Evolutionary conservation across 2,113 vertebrate species (phyloP), one percentile per base, ranked within the genome.

Genomic region (Hucho hucho): DNA sequence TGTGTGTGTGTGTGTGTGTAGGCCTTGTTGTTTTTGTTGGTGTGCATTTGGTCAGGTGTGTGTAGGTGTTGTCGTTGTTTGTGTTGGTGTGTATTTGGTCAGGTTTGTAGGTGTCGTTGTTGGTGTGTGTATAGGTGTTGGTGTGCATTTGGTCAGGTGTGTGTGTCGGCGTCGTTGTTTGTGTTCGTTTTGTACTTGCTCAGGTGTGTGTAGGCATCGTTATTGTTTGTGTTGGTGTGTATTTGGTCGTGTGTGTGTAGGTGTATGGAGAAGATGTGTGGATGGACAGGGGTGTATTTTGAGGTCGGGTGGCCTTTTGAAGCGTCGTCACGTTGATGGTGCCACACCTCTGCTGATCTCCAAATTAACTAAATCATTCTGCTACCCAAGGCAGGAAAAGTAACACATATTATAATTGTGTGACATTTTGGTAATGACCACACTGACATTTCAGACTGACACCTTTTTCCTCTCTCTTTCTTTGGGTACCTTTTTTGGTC

Each of bases 341-440:
- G 12, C 75, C 78, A 80, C 82, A 83, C 74, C 73, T 82, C 70
- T 71, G 56, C 72, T 61, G 68, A 69, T 84, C 64, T 29, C 64
- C 78, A 82, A 85, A 83, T 84, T 83, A 82, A 82, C 78, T 79
- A 83, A 85, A 87, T 82, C 79, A 79, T 70, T 70, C 58, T 22
- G 70, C 79, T 77, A 80, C 49, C 49, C 74, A 70, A 67, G 81
- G 75, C 78, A 81, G 80, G 78, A 78, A 81, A 82, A 86, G 80
- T 78, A 84, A 80, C 81, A 83, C 78, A 75, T 79, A 79, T 87
- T 83, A 82, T 82, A 86, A 84, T 83, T 72, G 80, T 72, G 80
- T 90, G 89, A 89, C 89, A 89, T 90, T 90, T 90, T 84, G 80
- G 83, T 90, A 90, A 90, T 87, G 87, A 87, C 89, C 83, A 78